Percentiles rank a stretch among this genome's conserved stretches.
Evolutionary conservation across 1,140 invertebrate genomes (phyloP).

Genomic region (Chrysoperla carnea): DNA sequence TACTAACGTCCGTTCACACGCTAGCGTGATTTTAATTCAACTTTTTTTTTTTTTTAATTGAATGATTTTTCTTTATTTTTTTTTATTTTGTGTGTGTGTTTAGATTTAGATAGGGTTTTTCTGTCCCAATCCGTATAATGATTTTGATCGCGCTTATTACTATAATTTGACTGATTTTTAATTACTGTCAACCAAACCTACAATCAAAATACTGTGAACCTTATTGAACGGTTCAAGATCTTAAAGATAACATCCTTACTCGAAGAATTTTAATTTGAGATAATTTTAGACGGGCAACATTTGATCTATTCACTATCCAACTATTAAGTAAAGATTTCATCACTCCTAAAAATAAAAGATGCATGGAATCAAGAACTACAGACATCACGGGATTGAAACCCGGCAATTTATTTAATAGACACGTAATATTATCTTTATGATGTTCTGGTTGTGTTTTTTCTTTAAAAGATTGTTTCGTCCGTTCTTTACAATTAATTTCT

Average conservation of each 20-base stretch:
- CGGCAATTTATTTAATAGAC: constrained; percentile 4
- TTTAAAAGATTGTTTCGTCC: constrained; percentile 7
- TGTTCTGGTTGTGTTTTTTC: constrained; percentile 5
- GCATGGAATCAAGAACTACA: constrained; percentile 7
- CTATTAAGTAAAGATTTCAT: constrained; percentile 7
- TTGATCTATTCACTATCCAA: constrained; percentile 5
- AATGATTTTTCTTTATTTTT: no score
- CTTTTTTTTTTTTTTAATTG: no score
- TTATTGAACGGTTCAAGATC: no score
- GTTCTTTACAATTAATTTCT: constrained; percentile 6
- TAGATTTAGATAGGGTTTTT: no score
- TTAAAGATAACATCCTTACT: constrained; percentile 2
- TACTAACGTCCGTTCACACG: no score
- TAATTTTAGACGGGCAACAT: constrained; percentile 2
- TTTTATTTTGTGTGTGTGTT: no score
- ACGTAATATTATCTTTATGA: constrained; percentile 3
- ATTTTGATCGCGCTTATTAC: no score
- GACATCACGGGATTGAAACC: constrained; percentile 6
- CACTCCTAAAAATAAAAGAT: constrained; percentile 6
- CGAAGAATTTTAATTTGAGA: constrained; percentile 1
- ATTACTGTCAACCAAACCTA: no score
- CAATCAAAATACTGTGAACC: no score
- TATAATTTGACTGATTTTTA: no score
- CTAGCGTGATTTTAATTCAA: no score
- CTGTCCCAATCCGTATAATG: constrained; percentile 6